Conservation (phyloP, 2,888 invertebrate species). For the Tanypteryx hageni region DNA sequence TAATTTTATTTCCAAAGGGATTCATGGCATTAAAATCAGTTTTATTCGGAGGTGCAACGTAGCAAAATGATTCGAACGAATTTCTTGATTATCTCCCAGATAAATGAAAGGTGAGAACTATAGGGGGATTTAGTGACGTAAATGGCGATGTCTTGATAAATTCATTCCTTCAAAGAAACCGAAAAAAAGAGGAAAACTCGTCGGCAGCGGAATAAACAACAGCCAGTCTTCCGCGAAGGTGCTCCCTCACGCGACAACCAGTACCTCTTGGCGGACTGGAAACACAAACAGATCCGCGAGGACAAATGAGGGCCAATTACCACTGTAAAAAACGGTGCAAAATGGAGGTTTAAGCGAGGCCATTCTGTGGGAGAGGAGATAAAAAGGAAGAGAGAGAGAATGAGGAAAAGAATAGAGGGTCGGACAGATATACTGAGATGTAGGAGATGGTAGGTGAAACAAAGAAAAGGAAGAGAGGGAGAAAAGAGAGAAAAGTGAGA, state of each 20-base stretch:
- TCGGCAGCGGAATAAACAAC: not conserved
- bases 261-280: not conserved
- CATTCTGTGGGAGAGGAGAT: not conserved
- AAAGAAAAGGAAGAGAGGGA: too few species aligned
- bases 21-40: too few species aligned
- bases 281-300: not conserved
- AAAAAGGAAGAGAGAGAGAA: not conserved
- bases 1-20: too few species aligned
- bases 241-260: not conserved
- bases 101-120: not conserved
- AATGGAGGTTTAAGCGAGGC: not conserved
- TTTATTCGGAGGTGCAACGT: too few species aligned
- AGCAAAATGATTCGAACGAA: too few species aligned
- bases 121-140: not conserved
- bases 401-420: too few species aligned
- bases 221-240: not conserved
- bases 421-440: too few species aligned
- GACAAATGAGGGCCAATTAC: not conserved
- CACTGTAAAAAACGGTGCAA: not conserved
- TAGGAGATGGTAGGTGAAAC: too few species aligned
- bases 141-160: not conserved
- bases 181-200: not conserved
- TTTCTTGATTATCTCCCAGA: not conserved
- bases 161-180: not conserved
- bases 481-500: too few species aligned